A percentile compares a stretch with the other conserved stretches of the same genome.
Conservation (phyloP, 2,797 vertebrate genomes). For the Moxostoma hubbsi region DNA sequence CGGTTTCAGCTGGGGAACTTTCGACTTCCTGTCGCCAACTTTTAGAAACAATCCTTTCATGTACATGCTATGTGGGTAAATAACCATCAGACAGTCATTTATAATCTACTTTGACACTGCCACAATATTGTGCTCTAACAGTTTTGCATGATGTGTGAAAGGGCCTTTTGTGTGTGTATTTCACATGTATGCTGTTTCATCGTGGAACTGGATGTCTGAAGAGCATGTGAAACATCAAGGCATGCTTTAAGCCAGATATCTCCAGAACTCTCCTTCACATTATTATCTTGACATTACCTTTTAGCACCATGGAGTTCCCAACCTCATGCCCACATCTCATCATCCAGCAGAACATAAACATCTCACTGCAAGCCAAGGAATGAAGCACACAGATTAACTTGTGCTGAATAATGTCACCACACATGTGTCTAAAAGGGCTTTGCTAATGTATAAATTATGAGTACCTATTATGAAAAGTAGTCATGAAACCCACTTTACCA, state of each 20-base stretch:
- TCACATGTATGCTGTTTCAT: constrained; percentile 23
- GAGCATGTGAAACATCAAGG: constrained; percentile 69
- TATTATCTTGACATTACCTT: constrained; percentile 70
- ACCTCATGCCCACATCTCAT: constrained; percentile 68
- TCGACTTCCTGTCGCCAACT: too few species aligned
- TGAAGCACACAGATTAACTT: constrained; percentile 47
- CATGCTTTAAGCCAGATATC: constrained; percentile 67
- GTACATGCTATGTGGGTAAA: constrained; percentile 2
- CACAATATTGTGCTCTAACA: constrained; percentile 40
- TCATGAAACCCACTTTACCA: constrained; percentile 2
- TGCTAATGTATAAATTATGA: neutral
- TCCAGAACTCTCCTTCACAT: constrained; percentile 66
- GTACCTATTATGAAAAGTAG: neutral
- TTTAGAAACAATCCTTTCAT: neutral
- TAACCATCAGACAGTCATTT: constrained; percentile 19
- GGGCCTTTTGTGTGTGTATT: neutral
- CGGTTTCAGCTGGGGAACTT: too few species aligned
- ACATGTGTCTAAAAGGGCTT: neutral
- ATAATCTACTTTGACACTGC: constrained; percentile 4
- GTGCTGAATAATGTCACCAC: constrained; percentile 38
- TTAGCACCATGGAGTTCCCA: constrained; percentile 70
- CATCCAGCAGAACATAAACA: constrained; percentile 68
- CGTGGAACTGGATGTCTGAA: constrained; percentile 47
- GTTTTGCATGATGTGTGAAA: constrained; percentile 23
- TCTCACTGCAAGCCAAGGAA: constrained; percentile 36